Conservation (phyloP, 2,797 vertebrate genomes). For the Oryzias dopingdopingensis region DNA sequence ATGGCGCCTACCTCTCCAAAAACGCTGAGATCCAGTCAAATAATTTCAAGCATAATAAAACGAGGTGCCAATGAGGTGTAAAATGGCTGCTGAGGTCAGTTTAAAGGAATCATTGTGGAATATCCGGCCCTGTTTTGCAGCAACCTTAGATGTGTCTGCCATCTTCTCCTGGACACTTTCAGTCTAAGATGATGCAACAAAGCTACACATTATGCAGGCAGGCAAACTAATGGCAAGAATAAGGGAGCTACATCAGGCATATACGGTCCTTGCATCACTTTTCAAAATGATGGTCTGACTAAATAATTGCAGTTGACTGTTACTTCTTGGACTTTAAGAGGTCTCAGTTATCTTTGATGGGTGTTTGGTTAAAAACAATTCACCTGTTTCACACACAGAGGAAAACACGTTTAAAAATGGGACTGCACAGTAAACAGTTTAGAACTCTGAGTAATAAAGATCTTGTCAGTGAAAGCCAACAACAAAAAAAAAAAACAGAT, state of each 20-base stretch:
- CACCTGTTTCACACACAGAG: constrained; percentile 4
- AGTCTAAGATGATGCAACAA: not conserved
- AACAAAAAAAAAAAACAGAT: too few species aligned
- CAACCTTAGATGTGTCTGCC: not conserved
- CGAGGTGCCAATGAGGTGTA: constrained; percentile 3
- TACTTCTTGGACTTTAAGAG: not conserved
- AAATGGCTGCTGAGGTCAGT: constrained; percentile 9
- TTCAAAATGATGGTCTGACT: not conserved
- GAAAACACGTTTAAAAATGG: not conserved
- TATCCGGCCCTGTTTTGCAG: not conserved
- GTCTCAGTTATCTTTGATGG: constrained; percentile 5
- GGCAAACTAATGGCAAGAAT: not conserved
- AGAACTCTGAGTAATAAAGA: too few species aligned
- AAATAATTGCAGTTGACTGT: not conserved
- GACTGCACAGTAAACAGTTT: too few species aligned
- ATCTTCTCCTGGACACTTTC: not conserved
- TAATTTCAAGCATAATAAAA: constrained; percentile 11
- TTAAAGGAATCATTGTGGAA: constrained; percentile 14
- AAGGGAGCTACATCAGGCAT: not conserved
- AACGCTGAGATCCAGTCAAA: constrained; percentile 1
- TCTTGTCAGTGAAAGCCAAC: too few species aligned
- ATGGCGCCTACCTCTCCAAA: constrained; percentile 12
- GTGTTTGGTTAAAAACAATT: not conserved
- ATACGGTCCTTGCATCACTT: not conserved
- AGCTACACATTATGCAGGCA: not conserved